Percentiles rank a stretch among this genome's conserved stretches.
phyloP scores from a whole-genome alignment of 2,888 invertebrate genomes.

The Dioctria linearis region DNA sequence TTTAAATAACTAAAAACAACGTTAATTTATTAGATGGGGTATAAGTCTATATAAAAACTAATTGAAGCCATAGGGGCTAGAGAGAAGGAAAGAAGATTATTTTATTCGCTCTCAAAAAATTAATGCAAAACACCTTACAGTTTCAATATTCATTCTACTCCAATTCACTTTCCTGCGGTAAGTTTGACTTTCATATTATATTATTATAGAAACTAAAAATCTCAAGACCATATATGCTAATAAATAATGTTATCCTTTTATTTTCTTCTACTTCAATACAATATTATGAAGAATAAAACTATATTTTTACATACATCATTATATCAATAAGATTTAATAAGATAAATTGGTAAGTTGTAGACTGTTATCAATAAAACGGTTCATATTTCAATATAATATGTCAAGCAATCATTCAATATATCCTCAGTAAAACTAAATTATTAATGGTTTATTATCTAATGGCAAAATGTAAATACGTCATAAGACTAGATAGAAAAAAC shows the following conservation, averaged over 20 bases:
- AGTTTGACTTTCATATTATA: background rate
- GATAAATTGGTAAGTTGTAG: constrained; percentile 40
- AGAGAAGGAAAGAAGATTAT: too few relatives aligned
- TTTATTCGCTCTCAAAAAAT: too few relatives aligned
- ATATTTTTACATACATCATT: constrained; percentile 28
- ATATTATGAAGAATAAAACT: constrained; percentile 27
- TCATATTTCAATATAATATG: background rate
- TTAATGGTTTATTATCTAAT: constrained; percentile 27
- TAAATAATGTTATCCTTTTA: constrained; percentile 37
- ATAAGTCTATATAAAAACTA: too few relatives aligned
- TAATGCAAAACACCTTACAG: too few relatives aligned
- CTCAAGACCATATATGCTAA: background rate
- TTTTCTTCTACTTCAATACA: constrained; percentile 32
- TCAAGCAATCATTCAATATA: background rate
- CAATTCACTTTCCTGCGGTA: background rate
- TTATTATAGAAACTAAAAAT: background rate
- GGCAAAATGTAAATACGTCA: constrained; percentile 48
- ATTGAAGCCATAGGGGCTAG: too few relatives aligned
- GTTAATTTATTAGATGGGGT: too few relatives aligned
- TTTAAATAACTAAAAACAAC: too few relatives aligned
- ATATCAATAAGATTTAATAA: constrained; percentile 27
- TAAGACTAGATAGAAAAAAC: constrained; percentile 47
- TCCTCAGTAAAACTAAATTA: constrained; percentile 1
- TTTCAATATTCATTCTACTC: background rate
- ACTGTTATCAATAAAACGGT: constrained; percentile 4